Percentiles rank a stretch among this genome's conserved stretches.
Conservation (phyloP, 2,113 vertebrate genomes). For the Daboia siamensis region DNA sequence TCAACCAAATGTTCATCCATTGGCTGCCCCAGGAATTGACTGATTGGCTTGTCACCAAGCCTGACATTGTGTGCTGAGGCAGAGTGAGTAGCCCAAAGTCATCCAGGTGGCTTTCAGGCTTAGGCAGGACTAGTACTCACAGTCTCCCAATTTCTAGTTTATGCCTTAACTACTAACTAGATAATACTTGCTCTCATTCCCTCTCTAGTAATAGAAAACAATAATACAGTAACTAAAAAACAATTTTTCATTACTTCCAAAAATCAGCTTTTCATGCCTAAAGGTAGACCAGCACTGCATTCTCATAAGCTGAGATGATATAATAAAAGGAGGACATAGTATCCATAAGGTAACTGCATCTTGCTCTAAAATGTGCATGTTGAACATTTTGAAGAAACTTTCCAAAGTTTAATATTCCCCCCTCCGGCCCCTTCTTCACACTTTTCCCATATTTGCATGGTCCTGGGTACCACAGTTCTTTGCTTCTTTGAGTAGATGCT, state of each 20-base stretch:
- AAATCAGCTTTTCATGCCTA: not conserved
- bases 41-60: not conserved
- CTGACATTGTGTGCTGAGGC: not conserved
- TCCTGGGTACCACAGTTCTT: not conserved
- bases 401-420: not conserved
- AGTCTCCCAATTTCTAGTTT: not conserved
- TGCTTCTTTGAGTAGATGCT: not conserved
- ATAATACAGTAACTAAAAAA: not conserved
- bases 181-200: not conserved
- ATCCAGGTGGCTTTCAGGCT: not conserved
- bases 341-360: not conserved
- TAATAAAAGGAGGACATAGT: not conserved
- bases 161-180: not conserved
- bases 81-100: not conserved
- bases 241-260: not conserved
- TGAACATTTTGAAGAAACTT: not conserved
- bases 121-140: not conserved
- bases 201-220: not conserved
- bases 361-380: not conserved
- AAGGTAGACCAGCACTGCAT: not conserved
- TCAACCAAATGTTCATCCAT: not conserved
- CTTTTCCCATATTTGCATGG: not conserved
- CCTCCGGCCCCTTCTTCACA: too few relatives aligned
- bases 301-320: not conserved
- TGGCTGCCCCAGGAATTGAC: not conserved